Evolutionary conservation across 2,113 vertebrate species (phyloP), one percentile per base, ranked within the genome.

Genomic region (Daboia siamensis): DNA sequence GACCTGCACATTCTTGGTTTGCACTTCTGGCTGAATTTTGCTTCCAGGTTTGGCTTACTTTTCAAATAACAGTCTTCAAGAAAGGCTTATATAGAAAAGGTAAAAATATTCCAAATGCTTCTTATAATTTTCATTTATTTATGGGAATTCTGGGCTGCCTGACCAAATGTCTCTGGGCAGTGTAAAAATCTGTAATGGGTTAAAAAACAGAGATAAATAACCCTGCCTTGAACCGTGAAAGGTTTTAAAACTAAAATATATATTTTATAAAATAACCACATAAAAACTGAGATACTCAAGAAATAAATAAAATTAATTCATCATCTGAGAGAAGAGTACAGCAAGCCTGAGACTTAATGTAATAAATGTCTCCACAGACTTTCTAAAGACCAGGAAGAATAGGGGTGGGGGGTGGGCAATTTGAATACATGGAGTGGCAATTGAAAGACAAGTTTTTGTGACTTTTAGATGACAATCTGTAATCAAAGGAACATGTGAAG

Each of bases 41-140:
- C n/a, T 91, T 95, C 93, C 87, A 59, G 20, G 48, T 59, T 90
- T 90, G 91, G 91, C 26, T 29, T 46, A 33, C 56, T 93, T 84
- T 0, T 6, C 61, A 23, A 46, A 89, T 24, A 1, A 91, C 24
- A 91, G 90, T 20, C 23, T 11, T 92, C 91, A 61, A 61, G 91
- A 93, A 80, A 91, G 48, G 24, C 92, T 93, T 94, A 57, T 3
- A 69, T 86, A 89, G n/a, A 24, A 93, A 93, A 91, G 20, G 11
- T 8, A 59, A 86, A 92, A 86, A 21, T 86, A 23, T 55, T 69
- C 52, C 52, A 93, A 90, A 90, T 64, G 55, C 74, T 89, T 56
- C 23, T 55, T 91, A 91, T 93, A 94, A 64, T 57, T 33, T 61
- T 85, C 4, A 33, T 0, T 61, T 5, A 26, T 44, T 33, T 21